phyloP scores from a whole-genome alignment of 2,797 vertebrate species.

The Brachymystax lenok region DNA sequence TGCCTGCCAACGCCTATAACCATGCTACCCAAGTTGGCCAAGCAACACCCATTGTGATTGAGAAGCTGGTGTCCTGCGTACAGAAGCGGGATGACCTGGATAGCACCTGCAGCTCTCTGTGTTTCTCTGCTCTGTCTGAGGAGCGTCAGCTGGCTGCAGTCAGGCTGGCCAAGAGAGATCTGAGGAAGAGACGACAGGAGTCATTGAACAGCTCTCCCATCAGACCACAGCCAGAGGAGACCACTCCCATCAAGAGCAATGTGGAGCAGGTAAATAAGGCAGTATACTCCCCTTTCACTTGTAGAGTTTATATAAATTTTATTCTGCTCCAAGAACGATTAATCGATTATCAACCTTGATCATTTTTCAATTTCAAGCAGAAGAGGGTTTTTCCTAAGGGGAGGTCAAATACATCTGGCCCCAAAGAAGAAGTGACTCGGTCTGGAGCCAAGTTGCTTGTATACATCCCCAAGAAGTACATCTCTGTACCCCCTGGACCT shows the following conservation, averaged over 20 bases:
- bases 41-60: conserved; percentile 86
- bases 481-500: conserved; percentile 24
- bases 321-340: neutral
- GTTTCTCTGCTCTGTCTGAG: conserved; percentile 87
- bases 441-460: conserved; percentile 61
- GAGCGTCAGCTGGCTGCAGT: conserved; percentile 85
- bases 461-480: conserved; percentile 53
- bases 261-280: conserved; percentile 49
- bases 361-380: conserved; percentile 41
- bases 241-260: conserved; percentile 48
- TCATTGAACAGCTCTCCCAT: conserved; percentile 38
- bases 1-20: conserved; percentile 74
- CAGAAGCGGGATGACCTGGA: conserved; percentile 43
- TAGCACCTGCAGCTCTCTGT: conserved; percentile 67
- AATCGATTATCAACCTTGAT: neutral
- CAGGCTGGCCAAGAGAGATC: conserved; percentile 85
- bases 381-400: conserved; percentile 32
- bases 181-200: conserved; percentile 74
- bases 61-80: conserved; percentile 76
- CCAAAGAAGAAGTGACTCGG: conserved; percentile 50
- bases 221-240: conserved; percentile 34
- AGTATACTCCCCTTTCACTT: neutral
- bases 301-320: neutral
- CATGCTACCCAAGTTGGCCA: conserved; percentile 75
- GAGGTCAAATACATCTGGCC: conserved; percentile 49